Evolutionary conservation across 1,140 invertebrate species (phyloP).

Genomic region (Latrodectus geometricus): DNA sequence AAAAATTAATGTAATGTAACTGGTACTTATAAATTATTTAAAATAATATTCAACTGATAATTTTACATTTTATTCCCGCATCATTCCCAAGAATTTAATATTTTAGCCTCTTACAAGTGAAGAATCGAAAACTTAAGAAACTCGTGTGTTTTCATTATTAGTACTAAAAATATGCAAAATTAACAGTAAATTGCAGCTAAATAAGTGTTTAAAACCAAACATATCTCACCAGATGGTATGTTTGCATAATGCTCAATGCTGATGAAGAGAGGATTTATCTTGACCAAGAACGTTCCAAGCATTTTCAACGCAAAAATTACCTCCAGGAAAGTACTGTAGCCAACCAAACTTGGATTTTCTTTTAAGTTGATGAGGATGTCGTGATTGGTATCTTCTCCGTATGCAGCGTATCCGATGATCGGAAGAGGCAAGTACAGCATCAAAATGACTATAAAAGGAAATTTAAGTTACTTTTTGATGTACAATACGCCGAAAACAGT

Average conservation of each 20-base stretch:
- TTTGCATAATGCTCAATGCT: neutral
- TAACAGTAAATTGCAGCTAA: neutral
- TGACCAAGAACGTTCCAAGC: neutral
- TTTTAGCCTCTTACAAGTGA: no score
- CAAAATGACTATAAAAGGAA: neutral
- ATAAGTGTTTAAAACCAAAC: neutral
- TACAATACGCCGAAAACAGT: no score
- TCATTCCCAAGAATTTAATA: neutral
- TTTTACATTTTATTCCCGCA: neutral
- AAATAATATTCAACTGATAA: neutral
- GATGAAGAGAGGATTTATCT: neutral
- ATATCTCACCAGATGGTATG: neutral
- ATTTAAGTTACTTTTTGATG: no score
- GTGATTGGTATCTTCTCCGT: neutral
- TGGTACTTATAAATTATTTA: no score
- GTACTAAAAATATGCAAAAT: neutral
- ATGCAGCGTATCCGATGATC: constrained; percentile 26
- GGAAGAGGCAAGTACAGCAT: neutral
- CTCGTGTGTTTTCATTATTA: no score
- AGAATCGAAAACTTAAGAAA: no score
- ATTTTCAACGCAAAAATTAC: neutral
- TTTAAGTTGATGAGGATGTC: neutral
- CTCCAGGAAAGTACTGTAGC: neutral
- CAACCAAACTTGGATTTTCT: neutral
- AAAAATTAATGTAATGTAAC: no score